Evolutionary conservation across 2,888 invertebrate species (phyloP).

Genomic region (Drosophila macrothrix): DNA sequence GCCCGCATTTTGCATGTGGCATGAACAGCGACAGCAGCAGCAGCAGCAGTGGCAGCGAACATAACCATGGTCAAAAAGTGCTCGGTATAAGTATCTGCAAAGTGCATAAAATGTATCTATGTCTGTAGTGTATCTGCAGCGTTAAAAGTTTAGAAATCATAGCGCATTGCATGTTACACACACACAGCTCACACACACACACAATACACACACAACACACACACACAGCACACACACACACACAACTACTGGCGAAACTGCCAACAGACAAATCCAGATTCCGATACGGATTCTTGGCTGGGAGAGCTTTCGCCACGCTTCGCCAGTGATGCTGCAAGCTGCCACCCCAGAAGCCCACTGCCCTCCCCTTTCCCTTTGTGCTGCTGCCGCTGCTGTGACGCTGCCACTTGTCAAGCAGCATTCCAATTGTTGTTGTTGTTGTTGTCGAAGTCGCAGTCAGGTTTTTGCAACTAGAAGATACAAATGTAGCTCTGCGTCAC

Average conservation of each 20-base stretch:
- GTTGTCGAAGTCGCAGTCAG: constrained; percentile 42
- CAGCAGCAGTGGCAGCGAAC: constrained; percentile 13
- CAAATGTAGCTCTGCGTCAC: constrained; percentile 49
- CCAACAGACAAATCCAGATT: constrained; percentile 63
- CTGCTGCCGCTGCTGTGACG: constrained; percentile 30
- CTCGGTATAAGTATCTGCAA: constrained; percentile 38
- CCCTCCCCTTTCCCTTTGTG: constrained; percentile 1
- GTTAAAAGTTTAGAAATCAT: constrained; percentile 45
- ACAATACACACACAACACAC: background rate
- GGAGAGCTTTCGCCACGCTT: constrained; percentile 62
- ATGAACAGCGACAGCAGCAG: constrained; percentile 6
- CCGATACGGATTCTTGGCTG: constrained; percentile 47
- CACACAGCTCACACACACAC: background rate
- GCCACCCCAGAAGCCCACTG: constrained; percentile 1
- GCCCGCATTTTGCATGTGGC: constrained; percentile 35
- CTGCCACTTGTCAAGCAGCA: constrained; percentile 76
- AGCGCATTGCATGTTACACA: constrained; percentile 46
- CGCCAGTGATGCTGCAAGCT: constrained; percentile 44
- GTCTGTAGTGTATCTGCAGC: constrained; percentile 33
- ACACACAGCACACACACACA: background rate
- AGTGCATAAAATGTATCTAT: constrained; percentile 51
- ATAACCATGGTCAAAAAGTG: constrained; percentile 52
- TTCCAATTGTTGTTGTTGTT: constrained; percentile 52
- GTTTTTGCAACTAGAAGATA: constrained; percentile 57
- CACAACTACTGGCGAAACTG: constrained; percentile 22